Base-by-base conservation (phyloP, 2,797 vertebrate species). In the Eleutherodactylus coqui region DNA sequence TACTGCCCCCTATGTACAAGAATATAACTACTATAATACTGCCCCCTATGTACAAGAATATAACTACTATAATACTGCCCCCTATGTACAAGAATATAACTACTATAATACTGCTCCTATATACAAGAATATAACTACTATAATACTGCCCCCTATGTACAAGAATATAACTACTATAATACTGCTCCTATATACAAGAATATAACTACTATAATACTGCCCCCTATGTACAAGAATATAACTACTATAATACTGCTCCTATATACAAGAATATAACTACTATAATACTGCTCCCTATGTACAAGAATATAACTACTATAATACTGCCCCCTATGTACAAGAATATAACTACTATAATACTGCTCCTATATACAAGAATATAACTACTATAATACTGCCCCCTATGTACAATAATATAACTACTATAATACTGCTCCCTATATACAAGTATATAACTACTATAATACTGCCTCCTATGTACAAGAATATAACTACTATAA, bases 131-230 rank as follows among this genome's bases (percentile, higher is more conserved):
- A 58, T 55, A 55, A 55, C 21, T 55, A 55, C 53, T 55, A 53
- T 53, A 53, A 53, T 53, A 53, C 51, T 53, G 19, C 51, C 6
- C n/a, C 51, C 51, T 53, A 55, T 55, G 24, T 55, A 55, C 53
- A 53, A 24, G 51, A 53, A 53, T 53, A 53, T 58, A 58, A 64
- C 29, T 64, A 64, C 29, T 64, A 34, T 64, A 64, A 64, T 64
- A 64, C 60, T 64, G 60, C 29, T 10, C 9, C 55, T 60, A 60
- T 60, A 5, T 60, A 60, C 55, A 60, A 29, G 55, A 60, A 60
- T 60, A 60, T 60, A 60, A 60, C n/a, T 60, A 60, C 55, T 60
- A 60, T 60, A 60, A 60, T 60, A 60, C 55, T 60, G n/a, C 14
- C 60, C 2, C 13, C 60, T 64, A 64, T 64, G 17, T 64, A 64